Percentiles rank a stretch among this genome's conserved stretches.
These are phyloP conservation scores for Drosophila dunni DNA, from an alignment of 1,140 invertebrate species.

Conservation along the genomic window DNA sequence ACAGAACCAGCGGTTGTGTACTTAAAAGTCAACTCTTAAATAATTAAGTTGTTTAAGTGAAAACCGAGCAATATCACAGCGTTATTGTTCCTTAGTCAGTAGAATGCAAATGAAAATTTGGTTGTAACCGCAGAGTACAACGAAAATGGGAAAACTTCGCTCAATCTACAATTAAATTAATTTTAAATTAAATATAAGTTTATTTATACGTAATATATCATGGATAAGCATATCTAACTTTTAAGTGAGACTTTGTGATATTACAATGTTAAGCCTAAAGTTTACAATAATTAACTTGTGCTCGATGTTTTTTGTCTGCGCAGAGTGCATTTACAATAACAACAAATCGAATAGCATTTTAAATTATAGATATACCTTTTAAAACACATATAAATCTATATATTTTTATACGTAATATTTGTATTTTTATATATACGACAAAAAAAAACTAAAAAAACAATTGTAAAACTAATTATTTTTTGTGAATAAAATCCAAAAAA, in stretches of 20 bases:
- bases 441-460: conserved; percentile 36
- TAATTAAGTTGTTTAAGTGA: conserved; percentile 23
- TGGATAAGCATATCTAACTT: conserved; percentile 56
- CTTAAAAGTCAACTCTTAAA: conserved; percentile 65
- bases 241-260: conserved; percentile 78
- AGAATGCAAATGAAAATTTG: conserved; percentile 50
- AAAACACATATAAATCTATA: conserved; percentile 38
- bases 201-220: conserved; percentile 62
- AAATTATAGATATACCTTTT: conserved; percentile 29
- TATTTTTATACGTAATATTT: conserved; percentile 76
- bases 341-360: conserved; percentile 26
- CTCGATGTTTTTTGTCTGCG: conserved; percentile 59
- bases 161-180: conserved; percentile 58
- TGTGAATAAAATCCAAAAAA: conserved; percentile 40
- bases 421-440: conserved; percentile 57
- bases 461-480: conserved; percentile 47
- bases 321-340: conserved; percentile 57
- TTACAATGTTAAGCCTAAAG: conserved; percentile 74
- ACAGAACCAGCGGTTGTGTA: conserved; percentile 76
- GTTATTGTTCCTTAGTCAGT: conserved; percentile 75
- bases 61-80: conserved; percentile 72
- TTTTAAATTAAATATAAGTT: conserved; percentile 21
- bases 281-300: conserved; percentile 65
- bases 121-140: conserved; percentile 80
- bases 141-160: conserved; percentile 80